A percentile compares a stretch with the other conserved stretches of the same genome.
Evolutionary conservation across 2,888 invertebrate species (phyloP).

Genomic region (Spatulosminthurus flaviceps): DNA sequence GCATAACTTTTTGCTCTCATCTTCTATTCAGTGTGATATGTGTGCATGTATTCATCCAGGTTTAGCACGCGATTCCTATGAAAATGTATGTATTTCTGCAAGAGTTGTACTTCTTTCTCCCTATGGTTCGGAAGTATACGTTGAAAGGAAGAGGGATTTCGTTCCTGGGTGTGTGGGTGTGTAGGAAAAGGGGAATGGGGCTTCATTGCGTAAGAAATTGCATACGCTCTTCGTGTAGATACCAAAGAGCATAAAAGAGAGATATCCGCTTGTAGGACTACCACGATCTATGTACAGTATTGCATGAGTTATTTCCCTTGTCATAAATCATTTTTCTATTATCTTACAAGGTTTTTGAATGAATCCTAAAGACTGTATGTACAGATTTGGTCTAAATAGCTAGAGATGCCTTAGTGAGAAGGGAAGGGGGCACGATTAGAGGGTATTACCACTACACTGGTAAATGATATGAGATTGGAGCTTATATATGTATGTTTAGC

Average conservation of each 20-base stretch:
- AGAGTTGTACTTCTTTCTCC: too few relatives aligned
- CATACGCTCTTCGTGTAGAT: too few relatives aligned
- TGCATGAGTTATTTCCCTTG: not conserved
- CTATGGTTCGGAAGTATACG: not conserved
- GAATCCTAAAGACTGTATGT: not conserved
- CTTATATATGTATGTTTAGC: too few relatives aligned
- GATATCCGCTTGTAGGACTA: not conserved
- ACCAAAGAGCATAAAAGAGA: not conserved
- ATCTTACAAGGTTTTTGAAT: not conserved
- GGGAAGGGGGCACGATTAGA: too few relatives aligned
- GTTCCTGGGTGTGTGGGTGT: too few relatives aligned
- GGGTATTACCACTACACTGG: too few relatives aligned
- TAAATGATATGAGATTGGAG: too few relatives aligned
- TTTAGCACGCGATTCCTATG: slow-evolving; percentile 4
- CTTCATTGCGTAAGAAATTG: not conserved
- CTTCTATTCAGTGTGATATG: slow-evolving; percentile 27
- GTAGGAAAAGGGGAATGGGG: not conserved
- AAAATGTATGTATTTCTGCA: too few relatives aligned
- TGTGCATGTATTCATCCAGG: not conserved
- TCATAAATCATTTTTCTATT: slow-evolving; percentile 5
- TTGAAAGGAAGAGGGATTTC: not conserved
- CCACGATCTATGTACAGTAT: not conserved
- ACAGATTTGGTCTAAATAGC: too few relatives aligned
- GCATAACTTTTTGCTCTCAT: slow-evolving; percentile 43
- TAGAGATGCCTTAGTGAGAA: too few relatives aligned